Evolutionary conservation across 2,797 vertebrate genomes (phyloP).

Genomic region (Discoglossus pictus): DNA sequence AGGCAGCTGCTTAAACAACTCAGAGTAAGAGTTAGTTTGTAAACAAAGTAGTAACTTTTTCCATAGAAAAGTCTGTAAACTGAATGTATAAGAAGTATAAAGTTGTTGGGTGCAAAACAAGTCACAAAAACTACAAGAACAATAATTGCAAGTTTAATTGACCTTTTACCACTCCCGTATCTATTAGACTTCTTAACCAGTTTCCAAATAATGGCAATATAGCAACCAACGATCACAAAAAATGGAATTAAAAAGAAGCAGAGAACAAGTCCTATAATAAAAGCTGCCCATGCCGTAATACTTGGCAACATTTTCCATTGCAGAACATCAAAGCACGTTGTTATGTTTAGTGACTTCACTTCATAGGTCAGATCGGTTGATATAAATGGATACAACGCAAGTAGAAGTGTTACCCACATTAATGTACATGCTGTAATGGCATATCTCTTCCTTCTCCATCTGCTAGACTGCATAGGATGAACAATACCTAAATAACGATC

Average conservation of each 20-base stretch:
- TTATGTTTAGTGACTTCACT: conserved; percentile 74
- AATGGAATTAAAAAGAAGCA: conserved; percentile 86
- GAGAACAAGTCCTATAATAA: conserved; percentile 76
- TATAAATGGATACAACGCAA: conserved; percentile 77
- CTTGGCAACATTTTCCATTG: conserved; percentile 81
- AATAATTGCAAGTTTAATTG: conserved; percentile 72
- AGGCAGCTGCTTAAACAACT: conserved; percentile 92
- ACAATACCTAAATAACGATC: conserved; percentile 90
- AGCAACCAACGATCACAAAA: conserved; percentile 82
- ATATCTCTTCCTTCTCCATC: conserved; percentile 69
- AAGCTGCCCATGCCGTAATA: conserved; percentile 71
- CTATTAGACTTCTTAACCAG: conserved; percentile 65
- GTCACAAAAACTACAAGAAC: conserved; percentile 83
- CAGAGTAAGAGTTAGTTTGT: conserved; percentile 86
- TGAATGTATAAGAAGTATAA: conserved; percentile 79
- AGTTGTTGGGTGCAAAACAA: conserved; percentile 89
- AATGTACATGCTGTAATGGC: conserved; percentile 72
- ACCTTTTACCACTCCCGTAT: conserved; percentile 59
- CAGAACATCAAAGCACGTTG: conserved; percentile 90
- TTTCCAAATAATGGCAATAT: conserved; percentile 76
- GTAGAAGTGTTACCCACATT: conserved; percentile 79
- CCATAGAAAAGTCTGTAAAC: conserved; percentile 72
- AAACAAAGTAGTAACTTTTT: conserved; percentile 76
- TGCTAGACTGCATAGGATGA: conserved; percentile 70
- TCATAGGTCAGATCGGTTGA: conserved; percentile 79